A percentile compares a stretch with the other conserved stretches of the same genome.
These are phyloP conservation scores for Rhincodon typus DNA, from an alignment of 2,797 vertebrate species.

Conservation along the genomic window DNA sequence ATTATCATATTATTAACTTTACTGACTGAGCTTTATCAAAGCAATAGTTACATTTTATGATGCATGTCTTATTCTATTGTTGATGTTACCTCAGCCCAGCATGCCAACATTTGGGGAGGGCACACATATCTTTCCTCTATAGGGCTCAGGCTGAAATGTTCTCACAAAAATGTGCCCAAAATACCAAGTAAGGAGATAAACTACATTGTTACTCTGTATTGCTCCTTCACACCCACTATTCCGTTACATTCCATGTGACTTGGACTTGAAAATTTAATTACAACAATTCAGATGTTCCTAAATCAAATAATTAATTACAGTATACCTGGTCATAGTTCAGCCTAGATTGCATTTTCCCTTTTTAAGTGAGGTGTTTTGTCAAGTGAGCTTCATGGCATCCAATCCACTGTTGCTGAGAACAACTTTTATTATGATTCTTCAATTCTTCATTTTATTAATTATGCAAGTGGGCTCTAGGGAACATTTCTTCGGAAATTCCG, in stretches of 20 bases:
- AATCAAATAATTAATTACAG: not conserved
- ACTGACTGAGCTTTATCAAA: not conserved
- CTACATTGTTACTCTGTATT: not conserved
- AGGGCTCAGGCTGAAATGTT: not conserved
- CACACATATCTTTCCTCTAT: not conserved
- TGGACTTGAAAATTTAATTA: not conserved
- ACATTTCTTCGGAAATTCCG: too few relatives aligned
- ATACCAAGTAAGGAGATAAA: not conserved
- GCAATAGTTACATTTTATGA: not conserved
- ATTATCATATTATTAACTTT: not conserved
- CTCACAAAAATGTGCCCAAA: not conserved
- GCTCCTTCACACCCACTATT: not conserved
- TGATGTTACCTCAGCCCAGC: not conserved
- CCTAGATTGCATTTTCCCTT: too few relatives aligned
- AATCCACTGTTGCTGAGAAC: too few relatives aligned
- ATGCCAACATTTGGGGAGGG: not conserved
- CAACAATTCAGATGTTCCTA: not conserved
- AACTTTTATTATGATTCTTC: too few relatives aligned
- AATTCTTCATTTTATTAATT: too few relatives aligned
- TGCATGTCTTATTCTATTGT: not conserved
- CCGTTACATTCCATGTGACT: not conserved
- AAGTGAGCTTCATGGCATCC: too few relatives aligned
- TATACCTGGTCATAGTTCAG: not conserved
- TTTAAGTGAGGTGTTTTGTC: too few relatives aligned
- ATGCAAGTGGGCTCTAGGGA: too few relatives aligned